Evolutionary conservation across 2,113 vertebrate species (phyloP).

Genomic region (Petroica traversi): DNA sequence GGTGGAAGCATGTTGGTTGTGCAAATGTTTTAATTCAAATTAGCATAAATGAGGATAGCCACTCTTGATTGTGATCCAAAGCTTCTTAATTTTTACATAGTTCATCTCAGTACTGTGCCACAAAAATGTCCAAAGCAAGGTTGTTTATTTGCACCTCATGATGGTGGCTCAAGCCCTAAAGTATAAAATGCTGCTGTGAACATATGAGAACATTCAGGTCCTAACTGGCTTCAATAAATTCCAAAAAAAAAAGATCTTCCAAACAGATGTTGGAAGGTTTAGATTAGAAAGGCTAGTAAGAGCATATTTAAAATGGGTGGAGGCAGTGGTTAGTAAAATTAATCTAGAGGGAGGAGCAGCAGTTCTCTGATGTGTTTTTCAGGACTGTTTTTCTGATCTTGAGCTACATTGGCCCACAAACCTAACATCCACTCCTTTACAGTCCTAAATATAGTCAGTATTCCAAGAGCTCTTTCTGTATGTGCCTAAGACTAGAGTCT

Average conservation of each 20-base stretch:
- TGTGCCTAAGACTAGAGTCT: neutral
- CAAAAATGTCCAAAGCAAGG: neutral
- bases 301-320: neutral
- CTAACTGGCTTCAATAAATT: neutral
- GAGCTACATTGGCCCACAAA: neutral
- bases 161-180: neutral
- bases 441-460: neutral
- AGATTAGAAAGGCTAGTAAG: neutral
- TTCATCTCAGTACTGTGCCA: neutral
- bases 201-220: rapidly evolving
- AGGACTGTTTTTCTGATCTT: neutral
- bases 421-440: neutral
- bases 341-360: neutral
- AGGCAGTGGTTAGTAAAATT: neutral
- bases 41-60: neutral
- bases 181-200: neutral
- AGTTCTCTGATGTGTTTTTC: neutral
- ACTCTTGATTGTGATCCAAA: neutral
- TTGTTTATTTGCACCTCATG: neutral
- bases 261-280: rapidly evolving
- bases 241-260: neutral
- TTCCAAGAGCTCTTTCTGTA: neutral
- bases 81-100: neutral
- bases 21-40: neutral
- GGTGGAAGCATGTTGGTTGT: neutral